A percentile compares a stretch with the other conserved stretches of the same genome.
Evolutionary conservation across 2,113 vertebrate genomes (phyloP).

Genomic region (Pandion haliaetus): DNA sequence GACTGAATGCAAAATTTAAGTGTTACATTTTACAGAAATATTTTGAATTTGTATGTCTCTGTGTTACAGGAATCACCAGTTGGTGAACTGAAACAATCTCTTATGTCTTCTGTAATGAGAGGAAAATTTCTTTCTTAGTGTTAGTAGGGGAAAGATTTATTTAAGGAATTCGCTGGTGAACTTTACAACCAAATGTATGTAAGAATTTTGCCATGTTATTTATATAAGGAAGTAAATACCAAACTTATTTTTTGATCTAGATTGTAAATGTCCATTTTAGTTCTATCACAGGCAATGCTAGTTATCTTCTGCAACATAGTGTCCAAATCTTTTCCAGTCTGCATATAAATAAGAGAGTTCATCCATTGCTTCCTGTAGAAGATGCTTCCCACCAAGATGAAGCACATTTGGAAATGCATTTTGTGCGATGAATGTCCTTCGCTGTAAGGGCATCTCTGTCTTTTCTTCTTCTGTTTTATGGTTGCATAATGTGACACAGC

Average conservation of each 20-base stretch:
- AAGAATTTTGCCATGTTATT: background rate
- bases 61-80: background rate
- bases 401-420: background rate
- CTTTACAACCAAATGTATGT: background rate
- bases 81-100: background rate
- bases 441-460: background rate
- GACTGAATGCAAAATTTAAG: background rate
- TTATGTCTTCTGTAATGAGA: background rate
- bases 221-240: background rate
- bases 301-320: background rate
- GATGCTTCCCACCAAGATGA: background rate
- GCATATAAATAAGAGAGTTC: background rate
- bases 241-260: background rate
- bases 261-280: background rate
- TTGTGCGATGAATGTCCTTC: background rate
- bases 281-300: background rate
- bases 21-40: background rate
- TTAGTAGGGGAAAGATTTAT: background rate
- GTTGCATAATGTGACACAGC: background rate
- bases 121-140: too few relatives aligned
- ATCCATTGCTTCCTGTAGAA: background rate
- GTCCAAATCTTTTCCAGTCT: background rate
- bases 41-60: background rate
- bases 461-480: background rate
- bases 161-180: background rate